Percentiles rank a stretch among this genome's conserved stretches.
phyloP scores from a whole-genome alignment of 35 echinoderm and acorn worm species.

The Heliocidaris erythrogramma region DNA sequence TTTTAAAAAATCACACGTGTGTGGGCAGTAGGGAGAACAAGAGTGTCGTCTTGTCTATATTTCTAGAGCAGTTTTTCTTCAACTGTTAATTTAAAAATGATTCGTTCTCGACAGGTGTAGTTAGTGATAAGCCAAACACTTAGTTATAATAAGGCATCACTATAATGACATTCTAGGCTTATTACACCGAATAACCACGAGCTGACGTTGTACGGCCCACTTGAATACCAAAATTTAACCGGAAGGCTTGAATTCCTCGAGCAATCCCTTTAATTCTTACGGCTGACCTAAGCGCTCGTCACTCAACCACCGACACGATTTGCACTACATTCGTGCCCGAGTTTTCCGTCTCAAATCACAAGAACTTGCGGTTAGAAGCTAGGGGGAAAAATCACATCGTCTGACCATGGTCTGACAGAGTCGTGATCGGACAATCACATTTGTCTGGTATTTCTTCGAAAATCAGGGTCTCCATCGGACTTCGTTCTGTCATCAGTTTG shows the following conservation, averaged over 20 bases:
- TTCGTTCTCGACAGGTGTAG: too few relatives aligned
- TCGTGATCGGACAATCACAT: conserved; percentile 50
- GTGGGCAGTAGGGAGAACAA: too few relatives aligned
- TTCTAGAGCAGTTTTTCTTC: too few relatives aligned
- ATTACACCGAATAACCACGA: too few relatives aligned
- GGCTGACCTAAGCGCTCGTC: background rate
- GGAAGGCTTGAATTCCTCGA: background rate
- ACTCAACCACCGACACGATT: background rate
- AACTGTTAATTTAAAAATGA: too few relatives aligned
- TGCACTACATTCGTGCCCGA: conserved; percentile 31
- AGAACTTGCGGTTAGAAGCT: background rate
- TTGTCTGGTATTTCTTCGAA: conserved; percentile 9
- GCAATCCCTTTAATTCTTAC: background rate
- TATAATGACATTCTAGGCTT: too few relatives aligned
- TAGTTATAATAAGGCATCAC: too few relatives aligned
- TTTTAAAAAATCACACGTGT: too few relatives aligned
- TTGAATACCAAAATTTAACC: background rate
- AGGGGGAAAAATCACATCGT: too few relatives aligned
- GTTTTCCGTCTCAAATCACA: background rate
- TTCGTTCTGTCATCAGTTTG: background rate
- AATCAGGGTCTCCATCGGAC: background rate
- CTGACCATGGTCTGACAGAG: background rate
- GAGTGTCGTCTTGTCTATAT: too few relatives aligned
- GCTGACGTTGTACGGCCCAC: background rate
- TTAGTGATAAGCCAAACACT: too few relatives aligned